These are phyloP conservation scores for Lissocephala sabroskyi DNA, from an alignment of 2,888 invertebrate genomes.

Conservation along the genomic window DNA sequence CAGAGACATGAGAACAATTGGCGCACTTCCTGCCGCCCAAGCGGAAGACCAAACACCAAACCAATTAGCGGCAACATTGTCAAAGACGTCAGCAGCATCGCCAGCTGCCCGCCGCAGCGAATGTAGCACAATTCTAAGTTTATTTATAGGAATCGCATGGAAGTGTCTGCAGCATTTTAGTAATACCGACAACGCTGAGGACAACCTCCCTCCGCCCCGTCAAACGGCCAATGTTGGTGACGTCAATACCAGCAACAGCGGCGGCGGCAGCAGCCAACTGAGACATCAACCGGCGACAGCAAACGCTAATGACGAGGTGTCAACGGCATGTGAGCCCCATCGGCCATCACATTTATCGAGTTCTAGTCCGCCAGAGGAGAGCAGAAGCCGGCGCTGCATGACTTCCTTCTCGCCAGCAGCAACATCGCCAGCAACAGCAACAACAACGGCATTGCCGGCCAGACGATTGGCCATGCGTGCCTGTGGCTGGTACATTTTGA, in stretches of 20 bases:
- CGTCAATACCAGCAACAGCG: conserved; percentile 38
- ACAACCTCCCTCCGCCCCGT: conserved; percentile 27
- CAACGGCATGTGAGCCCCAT: conserved; percentile 56
- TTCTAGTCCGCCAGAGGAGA: conserved; percentile 47
- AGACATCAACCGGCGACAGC: conserved; percentile 15
- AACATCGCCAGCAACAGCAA: conserved; percentile 12
- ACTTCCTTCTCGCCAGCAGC: neutral
- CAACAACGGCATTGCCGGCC: conserved; percentile 15
- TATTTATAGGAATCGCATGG: conserved; percentile 64
- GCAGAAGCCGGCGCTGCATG: conserved; percentile 10
- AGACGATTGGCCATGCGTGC: conserved; percentile 1
- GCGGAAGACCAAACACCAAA: conserved; percentile 40
- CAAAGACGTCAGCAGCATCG: conserved; percentile 31
- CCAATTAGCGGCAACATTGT: conserved; percentile 52
- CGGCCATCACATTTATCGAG: conserved; percentile 35
- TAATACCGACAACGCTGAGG: conserved; percentile 38
- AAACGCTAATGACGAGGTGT: conserved; percentile 64
- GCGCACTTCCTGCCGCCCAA: conserved; percentile 45
- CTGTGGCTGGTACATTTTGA: conserved; percentile 52
- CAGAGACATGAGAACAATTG: conserved; percentile 55
- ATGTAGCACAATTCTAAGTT: conserved; percentile 61
- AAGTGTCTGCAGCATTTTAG: conserved; percentile 36
- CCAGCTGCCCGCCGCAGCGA: conserved; percentile 23
- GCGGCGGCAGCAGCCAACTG: conserved; percentile 11
- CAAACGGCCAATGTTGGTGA: conserved; percentile 40